A percentile compares a stretch with the other conserved stretches of the same genome.
Evolutionary conservation across 2,888 invertebrate species (phyloP).

Genomic region (Agriopis marginaria): DNA sequence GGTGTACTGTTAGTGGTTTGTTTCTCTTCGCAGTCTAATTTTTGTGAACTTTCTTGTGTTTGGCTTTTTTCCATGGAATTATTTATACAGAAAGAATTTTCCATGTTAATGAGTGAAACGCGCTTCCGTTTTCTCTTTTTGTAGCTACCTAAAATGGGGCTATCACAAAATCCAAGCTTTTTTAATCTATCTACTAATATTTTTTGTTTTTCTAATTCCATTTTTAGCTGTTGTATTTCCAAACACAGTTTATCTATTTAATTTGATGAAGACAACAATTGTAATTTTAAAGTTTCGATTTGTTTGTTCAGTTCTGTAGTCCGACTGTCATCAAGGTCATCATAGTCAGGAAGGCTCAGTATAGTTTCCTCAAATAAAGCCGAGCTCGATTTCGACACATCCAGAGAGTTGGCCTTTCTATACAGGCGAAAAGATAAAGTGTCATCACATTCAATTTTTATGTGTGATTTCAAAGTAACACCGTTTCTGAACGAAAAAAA

Average conservation of each 20-base stretch:
- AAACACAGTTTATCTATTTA: neutral
- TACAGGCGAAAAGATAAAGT: neutral
- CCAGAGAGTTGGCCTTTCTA: neutral
- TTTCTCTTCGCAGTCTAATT: neutral
- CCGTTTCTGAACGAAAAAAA: neutral
- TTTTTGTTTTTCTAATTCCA: neutral
- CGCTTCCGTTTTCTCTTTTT: neutral
- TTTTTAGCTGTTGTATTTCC: neutral
- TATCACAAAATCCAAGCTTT: neutral
- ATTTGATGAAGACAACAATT: neutral
- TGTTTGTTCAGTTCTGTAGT: neutral
- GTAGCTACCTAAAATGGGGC: neutral
- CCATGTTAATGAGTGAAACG: neutral
- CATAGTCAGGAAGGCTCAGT: neutral
- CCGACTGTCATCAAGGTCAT: neutral
- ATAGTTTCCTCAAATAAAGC: conserved; percentile 1
- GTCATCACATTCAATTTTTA: neutral
- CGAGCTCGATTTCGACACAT: neutral
- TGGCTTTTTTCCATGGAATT: neutral
- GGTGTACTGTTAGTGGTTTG: neutral
- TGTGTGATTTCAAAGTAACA: neutral
- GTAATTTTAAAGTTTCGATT: neutral
- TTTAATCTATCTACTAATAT: neutral
- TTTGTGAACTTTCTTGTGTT: neutral
- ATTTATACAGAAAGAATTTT: neutral